Conservation (phyloP, 2,113 vertebrate genomes). For the Megaceryle torquata region DNA sequence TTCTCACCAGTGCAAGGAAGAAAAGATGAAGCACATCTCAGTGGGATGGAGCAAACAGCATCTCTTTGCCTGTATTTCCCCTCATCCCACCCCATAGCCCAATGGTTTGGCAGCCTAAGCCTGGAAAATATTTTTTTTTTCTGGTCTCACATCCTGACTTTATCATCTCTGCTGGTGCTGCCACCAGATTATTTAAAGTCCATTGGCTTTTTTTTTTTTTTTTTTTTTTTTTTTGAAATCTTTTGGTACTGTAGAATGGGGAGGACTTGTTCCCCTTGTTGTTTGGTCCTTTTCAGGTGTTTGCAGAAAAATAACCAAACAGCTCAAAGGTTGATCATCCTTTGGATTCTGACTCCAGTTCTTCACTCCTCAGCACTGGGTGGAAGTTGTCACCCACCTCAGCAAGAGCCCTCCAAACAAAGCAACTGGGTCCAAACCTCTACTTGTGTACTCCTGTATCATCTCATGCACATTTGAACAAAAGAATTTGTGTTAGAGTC, state of each 20-base stretch:
- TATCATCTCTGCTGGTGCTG: background rate
- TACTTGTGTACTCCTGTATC: no score
- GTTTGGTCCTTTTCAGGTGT: background rate
- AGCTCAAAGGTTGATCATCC: background rate
- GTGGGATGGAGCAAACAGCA: background rate
- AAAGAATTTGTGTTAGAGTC: background rate
- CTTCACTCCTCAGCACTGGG: background rate
- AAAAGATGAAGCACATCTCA: background rate
- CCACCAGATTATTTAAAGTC: background rate
- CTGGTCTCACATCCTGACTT: background rate
- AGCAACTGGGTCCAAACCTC: background rate
- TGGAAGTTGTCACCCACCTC: background rate
- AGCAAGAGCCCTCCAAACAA: background rate
- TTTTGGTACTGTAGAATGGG: background rate
- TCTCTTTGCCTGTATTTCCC: background rate
- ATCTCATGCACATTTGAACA: background rate
- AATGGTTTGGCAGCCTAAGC: background rate
- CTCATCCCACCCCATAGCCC: background rate
- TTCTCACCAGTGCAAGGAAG: background rate
- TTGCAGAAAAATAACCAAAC: background rate
- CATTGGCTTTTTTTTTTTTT: background rate
- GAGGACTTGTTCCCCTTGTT: background rate
- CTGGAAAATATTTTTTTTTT: background rate
- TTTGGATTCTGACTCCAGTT: background rate
- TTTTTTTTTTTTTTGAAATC: background rate